These are phyloP conservation scores for Ariolimax columbianus DNA, from an alignment of 2,888 invertebrate genomes.

Conservation along the genomic window DNA sequence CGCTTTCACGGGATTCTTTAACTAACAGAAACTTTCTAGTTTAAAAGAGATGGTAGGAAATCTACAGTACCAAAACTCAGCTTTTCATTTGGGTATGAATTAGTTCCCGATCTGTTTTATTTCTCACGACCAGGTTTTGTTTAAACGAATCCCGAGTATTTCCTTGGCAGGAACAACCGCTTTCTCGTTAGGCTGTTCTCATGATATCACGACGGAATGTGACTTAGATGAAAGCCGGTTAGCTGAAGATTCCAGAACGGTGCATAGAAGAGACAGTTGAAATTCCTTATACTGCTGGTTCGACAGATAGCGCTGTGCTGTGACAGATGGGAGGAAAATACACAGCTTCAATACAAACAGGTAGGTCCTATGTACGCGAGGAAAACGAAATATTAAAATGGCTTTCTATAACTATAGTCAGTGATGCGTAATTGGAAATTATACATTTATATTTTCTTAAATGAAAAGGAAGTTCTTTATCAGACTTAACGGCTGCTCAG, in stretches of 20 bases:
- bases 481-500: too few relatives aligned
- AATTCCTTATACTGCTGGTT: neutral
- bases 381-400: too few relatives aligned
- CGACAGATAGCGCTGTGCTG: neutral
- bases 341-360: neutral
- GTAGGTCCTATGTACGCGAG: too few relatives aligned
- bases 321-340: neutral
- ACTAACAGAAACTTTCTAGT: conserved; percentile 5
- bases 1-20: conserved; percentile 16
- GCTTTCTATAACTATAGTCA: too few relatives aligned
- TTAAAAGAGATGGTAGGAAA: neutral
- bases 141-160: neutral
- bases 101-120: neutral
- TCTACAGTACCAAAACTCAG: neutral
- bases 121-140: neutral
- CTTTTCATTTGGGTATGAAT: neutral
- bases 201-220: neutral
- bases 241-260: neutral
- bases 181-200: too few relatives aligned
- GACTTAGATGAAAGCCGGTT: too few relatives aligned
- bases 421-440: too few relatives aligned
- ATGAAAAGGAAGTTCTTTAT: too few relatives aligned
- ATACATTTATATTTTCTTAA: too few relatives aligned
- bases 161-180: neutral
- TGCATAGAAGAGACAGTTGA: neutral